These are phyloP conservation scores for Plecturocebus donacophilus DNA, from an alignment of 2,113 vertebrate species.

Conservation along the genomic window DNA sequence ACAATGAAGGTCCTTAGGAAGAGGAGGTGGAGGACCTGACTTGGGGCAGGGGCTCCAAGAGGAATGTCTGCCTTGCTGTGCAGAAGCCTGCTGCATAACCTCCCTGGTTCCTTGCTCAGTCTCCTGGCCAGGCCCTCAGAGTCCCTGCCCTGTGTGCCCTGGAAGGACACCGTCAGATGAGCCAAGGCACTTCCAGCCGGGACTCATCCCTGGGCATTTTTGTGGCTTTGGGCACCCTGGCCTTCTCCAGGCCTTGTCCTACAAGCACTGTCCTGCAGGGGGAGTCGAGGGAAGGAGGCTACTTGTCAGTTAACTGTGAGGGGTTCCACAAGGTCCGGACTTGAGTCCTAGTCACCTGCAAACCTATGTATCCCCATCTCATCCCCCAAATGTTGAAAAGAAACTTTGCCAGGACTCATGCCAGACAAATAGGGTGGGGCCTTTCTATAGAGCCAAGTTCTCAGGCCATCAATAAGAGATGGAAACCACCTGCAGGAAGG, in stretches of 20 bases:
- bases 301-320: neutral
- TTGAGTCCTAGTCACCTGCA: neutral
- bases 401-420: no score
- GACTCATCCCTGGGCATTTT: neutral
- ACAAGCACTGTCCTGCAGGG: neutral
- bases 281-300: no score
- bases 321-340: neutral
- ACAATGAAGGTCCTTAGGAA: neutral
- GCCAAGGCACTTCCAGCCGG: neutral
- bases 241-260: neutral
- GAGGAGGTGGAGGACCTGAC: no score
- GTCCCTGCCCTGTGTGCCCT: no score
- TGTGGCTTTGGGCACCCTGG: neutral
- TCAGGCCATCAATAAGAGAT: neutral
- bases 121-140: neutral
- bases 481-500: neutral
- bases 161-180: no score
- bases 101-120: neutral
- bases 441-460: neutral
- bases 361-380: neutral
- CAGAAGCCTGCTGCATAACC: neutral
- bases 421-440: no score
- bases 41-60: neutral
- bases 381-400: neutral
- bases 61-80: neutral